Evolutionary conservation across 2,888 invertebrate genomes (phyloP).

Genomic region (Xanthia icteritia): DNA sequence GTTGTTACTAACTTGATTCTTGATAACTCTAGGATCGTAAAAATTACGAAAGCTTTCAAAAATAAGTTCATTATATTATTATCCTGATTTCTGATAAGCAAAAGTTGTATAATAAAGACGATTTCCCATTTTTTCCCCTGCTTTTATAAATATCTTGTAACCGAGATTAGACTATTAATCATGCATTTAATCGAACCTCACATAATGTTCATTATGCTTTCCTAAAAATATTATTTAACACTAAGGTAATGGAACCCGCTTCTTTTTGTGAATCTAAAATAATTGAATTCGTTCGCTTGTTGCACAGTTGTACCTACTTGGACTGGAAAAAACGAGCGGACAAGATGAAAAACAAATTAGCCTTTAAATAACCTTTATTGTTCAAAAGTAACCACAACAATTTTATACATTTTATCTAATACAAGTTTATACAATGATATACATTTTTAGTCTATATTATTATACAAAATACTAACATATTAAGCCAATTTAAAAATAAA

Average conservation of each 20-base stretch:
- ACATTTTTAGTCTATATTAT: conserved; percentile 69
- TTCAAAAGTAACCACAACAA: conserved; percentile 70
- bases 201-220: background rate
- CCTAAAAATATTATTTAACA: background rate
- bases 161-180: too few species aligned
- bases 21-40: too few species aligned
- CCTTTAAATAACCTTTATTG: conserved; percentile 77
- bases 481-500: conserved; percentile 60
- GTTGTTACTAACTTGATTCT: too few species aligned
- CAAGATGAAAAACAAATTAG: conserved; percentile 11
- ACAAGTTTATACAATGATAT: conserved; percentile 78
- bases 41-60: too few species aligned
- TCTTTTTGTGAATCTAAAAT: too few species aligned
- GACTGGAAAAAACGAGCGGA: background rate
- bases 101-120: too few species aligned
- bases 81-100: too few species aligned
- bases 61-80: too few species aligned
- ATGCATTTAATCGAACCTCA: too few species aligned
- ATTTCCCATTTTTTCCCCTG: too few species aligned
- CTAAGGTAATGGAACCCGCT: too few species aligned
- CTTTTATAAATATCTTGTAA: too few species aligned
- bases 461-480: conserved; percentile 55
- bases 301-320: background rate
- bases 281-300: background rate
- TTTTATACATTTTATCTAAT: conserved; percentile 70